Evolutionary conservation across 2,888 invertebrate genomes (phyloP).

Genomic region (Dasysyrphus tricinctus): DNA sequence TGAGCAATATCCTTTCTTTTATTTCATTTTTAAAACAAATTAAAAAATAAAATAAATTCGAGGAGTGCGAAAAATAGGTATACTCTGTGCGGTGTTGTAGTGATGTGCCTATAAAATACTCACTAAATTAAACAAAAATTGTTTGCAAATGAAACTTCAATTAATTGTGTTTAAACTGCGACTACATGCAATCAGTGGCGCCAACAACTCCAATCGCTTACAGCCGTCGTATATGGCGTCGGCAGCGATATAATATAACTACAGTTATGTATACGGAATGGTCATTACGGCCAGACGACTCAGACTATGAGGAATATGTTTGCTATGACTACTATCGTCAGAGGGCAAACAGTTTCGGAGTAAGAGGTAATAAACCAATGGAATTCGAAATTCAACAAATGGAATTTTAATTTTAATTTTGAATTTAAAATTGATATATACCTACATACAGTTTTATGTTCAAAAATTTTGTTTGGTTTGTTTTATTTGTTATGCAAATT

Average conservation of each 20-base stretch:
- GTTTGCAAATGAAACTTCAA: slow-evolving; percentile 48
- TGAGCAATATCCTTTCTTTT: slow-evolving; percentile 6
- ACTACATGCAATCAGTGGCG: slow-evolving; percentile 60
- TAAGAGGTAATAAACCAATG: slow-evolving; percentile 40
- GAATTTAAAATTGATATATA: slow-evolving; percentile 10
- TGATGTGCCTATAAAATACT: slow-evolving; percentile 8
- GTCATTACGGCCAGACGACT: slow-evolving; percentile 44
- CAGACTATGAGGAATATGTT: slow-evolving; percentile 48
- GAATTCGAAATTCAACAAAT: slow-evolving; percentile 17
- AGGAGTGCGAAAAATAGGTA: slow-evolving; percentile 12
- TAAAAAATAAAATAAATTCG: slow-evolving; percentile 1
- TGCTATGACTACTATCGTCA: slow-evolving; percentile 57
- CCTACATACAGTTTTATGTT: slow-evolving; percentile 14
- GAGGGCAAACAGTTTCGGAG: slow-evolving; percentile 17
- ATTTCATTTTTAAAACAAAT: not conserved
- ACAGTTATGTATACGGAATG: slow-evolving; percentile 62
- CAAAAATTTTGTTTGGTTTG: not conserved
- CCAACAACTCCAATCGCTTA: slow-evolving; percentile 51
- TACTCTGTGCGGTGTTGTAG: not conserved
- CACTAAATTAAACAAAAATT: slow-evolving; percentile 35
- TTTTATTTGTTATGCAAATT: slow-evolving; percentile 1
- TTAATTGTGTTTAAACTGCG: slow-evolving; percentile 29
- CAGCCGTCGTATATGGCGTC: slow-evolving; percentile 12
- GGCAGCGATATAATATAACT: slow-evolving; percentile 28
- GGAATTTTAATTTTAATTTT: slow-evolving; percentile 5